These are phyloP conservation scores for Folsomia candida DNA, from an alignment of 2,888 invertebrate genomes.

Conservation along the genomic window DNA sequence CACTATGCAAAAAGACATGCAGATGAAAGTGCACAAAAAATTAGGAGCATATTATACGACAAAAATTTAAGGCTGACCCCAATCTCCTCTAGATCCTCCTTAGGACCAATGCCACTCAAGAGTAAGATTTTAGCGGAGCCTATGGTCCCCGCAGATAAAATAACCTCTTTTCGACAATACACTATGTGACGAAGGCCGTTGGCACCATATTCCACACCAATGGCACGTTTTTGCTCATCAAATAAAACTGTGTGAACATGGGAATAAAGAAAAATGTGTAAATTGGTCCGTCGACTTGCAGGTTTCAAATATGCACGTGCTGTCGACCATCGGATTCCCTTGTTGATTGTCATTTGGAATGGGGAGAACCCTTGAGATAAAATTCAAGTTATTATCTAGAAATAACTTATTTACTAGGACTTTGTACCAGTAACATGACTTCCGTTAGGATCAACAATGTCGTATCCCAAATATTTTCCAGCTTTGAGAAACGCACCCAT, in stretches of 20 bases:
- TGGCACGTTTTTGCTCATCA: conserved; percentile 37
- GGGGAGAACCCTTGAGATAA: conserved; percentile 37
- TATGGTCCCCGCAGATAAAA: conserved; percentile 35
- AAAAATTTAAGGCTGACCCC: conserved; percentile 26
- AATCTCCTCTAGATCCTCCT: conserved; percentile 36
- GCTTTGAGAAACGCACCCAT: too few species aligned
- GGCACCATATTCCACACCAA: conserved; percentile 36
- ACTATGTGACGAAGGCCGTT: conserved; percentile 31
- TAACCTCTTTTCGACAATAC: conserved; percentile 41
- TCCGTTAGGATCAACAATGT: conserved; percentile 42
- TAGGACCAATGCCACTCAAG: conserved; percentile 46
- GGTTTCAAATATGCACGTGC: conserved; percentile 42
- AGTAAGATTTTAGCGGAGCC: conserved; percentile 44
- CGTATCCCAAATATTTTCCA: conserved; percentile 40
- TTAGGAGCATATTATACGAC: too few species aligned
- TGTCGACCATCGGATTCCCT: conserved; percentile 42
- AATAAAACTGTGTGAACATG: conserved; percentile 39
- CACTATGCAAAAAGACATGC: background rate
- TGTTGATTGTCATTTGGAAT: conserved; percentile 45
- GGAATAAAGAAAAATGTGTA: conserved; percentile 40
- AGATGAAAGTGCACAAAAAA: background rate
- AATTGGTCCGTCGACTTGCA: conserved; percentile 28
- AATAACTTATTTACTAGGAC: background rate
- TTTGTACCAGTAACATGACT: conserved; percentile 33
- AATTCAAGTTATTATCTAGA: conserved; percentile 9